Percentiles rank a stretch among this genome's conserved stretches.
Evolutionary conservation across 2,113 vertebrate species (phyloP).

Genomic region (Prinia subflava): DNA sequence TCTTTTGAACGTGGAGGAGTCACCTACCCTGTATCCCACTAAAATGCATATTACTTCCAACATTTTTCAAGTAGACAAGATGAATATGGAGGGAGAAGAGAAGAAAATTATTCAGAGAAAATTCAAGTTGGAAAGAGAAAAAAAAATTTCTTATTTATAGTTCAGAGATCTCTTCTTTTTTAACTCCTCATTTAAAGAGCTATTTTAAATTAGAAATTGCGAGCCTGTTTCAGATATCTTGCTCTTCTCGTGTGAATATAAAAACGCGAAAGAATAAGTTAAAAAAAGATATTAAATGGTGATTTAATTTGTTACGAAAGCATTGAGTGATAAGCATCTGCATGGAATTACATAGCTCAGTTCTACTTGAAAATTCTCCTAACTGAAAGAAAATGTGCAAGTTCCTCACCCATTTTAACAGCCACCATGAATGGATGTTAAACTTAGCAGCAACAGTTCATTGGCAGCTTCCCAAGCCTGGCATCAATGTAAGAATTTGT

Average conservation of each 20-base stretch:
- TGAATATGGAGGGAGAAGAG: neutral
- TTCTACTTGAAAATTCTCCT: neutral
- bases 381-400: conserved; percentile 24
- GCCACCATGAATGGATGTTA: neutral
- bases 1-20: neutral
- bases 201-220: neutral
- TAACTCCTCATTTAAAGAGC: neutral
- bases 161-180: neutral
- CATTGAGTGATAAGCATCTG: neutral
- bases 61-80: neutral
- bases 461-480: conserved; percentile 33
- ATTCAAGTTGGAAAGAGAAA: neutral
- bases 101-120: neutral
- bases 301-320: neutral
- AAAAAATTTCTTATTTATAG: neutral
- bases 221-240: neutral
- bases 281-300: neutral
- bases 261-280: neutral
- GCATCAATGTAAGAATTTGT: neutral
- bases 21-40: neutral
- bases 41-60: neutral
- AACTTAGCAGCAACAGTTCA: conserved; percentile 9
- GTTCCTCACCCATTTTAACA: conserved; percentile 8
- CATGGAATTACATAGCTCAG: neutral
- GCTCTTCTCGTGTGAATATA: neutral